Evolutionary conservation across 1,140 invertebrate species (phyloP), one percentile per base, ranked within the genome.

Genomic region (Drosophila equinoxialis): DNA sequence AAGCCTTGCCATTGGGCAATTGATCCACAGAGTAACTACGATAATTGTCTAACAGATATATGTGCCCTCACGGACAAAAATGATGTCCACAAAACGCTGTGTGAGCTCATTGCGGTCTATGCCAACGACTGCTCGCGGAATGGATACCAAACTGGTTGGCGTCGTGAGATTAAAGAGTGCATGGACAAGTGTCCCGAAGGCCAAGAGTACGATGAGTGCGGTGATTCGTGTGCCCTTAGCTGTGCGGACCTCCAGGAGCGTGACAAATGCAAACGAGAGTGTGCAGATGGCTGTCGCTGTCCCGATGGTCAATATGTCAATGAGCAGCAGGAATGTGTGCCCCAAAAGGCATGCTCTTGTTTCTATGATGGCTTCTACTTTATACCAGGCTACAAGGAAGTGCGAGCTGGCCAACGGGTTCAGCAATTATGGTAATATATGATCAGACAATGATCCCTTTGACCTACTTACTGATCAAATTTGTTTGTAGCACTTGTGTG

Each of bases 241-340:
- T 97, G 97, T 79, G 79, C 93, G 2, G 96, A 96, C 91, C 91
- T 96, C 17, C 78, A 80, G 7, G 55, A 63, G 4, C 82, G 87
- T 41, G 79, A 68, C 48, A 83, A 59, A 11, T 91, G 77, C 73
- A 86, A 68, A 14, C 74, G 64, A n/a, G 82, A 91, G 37, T 98
- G 97, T 83, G 96, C 97, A 0, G 97, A 98, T 90, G 97, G 97
- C 1, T 98, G 97, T 92, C 96, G 96, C 68, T 98, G 97, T 91
- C 96, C 97, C 0, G 92, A 93, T 45, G 97, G 96, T n/a, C 93
- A 96, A 90, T 95, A 96, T 1, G 90, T 98, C 30, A 94, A 96
- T 70, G 93, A 94, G 4, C 92, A 93, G 11, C 95, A 95, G 7
- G 94, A 95, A 60, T 98, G 97, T 90, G 94, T 98, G 33, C 95